These are phyloP conservation scores for Erynnis tages DNA, from an alignment of 2,888 invertebrate genomes.

Conservation along the genomic window DNA sequence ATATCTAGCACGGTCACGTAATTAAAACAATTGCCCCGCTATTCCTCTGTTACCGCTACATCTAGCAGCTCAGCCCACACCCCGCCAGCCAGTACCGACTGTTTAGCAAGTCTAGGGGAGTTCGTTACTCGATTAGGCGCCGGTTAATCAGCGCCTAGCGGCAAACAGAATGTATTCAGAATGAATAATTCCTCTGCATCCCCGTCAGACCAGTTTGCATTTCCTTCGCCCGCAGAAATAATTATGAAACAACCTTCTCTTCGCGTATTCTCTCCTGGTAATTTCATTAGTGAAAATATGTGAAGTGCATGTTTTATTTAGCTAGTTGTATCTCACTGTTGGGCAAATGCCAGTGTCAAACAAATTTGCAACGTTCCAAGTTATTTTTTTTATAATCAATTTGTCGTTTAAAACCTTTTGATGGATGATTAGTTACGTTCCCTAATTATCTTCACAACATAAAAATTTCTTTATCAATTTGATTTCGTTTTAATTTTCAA, in stretches of 20 bases:
- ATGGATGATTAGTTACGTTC: too few species aligned
- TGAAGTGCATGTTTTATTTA: background rate
- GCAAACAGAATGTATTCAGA: constrained; percentile 64
- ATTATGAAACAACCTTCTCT: constrained; percentile 30
- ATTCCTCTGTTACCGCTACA: constrained; percentile 31
- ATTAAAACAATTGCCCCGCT: too few species aligned
- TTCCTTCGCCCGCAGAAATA: constrained; percentile 54
- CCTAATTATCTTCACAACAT: too few species aligned
- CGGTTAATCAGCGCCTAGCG: constrained; percentile 69
- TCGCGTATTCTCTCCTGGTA: constrained; percentile 6
- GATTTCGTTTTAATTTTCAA: too few species aligned
- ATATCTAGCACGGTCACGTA: too few species aligned
- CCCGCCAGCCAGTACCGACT: constrained; percentile 48
- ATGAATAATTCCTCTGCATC: constrained; percentile 42
- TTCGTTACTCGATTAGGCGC: constrained; percentile 76
- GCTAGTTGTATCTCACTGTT: too few species aligned
- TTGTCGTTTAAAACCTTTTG: too few species aligned
- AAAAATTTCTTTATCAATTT: too few species aligned
- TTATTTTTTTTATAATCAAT: too few species aligned
- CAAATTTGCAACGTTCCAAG: too few species aligned
- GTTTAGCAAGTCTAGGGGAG: constrained; percentile 64
- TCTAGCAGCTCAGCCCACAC: constrained; percentile 27
- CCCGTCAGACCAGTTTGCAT: constrained; percentile 51
- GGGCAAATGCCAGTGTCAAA: too few species aligned
- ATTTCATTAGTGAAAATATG: constrained; percentile 3